Evolutionary conservation across 2,888 invertebrate species (phyloP).

Genomic region (Agrochola circellaris): DNA sequence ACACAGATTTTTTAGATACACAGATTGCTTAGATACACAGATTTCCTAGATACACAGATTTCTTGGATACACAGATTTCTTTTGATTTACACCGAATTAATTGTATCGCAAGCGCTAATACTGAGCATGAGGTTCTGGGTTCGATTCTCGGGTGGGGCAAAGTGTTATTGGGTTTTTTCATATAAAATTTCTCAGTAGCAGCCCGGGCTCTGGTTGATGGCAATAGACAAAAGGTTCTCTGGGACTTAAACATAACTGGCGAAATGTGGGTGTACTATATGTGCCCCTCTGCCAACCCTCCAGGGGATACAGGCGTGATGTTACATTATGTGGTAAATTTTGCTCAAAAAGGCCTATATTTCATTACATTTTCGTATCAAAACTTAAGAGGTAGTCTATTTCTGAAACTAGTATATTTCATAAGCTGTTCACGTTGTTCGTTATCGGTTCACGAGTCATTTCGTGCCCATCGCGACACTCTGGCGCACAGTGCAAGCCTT

Average conservation of each 20-base stretch:
- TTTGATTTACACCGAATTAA: background rate
- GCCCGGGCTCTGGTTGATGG: background rate
- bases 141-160: too few species aligned
- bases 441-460: conserved; percentile 67
- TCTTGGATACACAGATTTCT: background rate
- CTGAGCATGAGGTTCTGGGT: background rate
- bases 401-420: conserved; percentile 51
- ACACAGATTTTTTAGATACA: too few species aligned
- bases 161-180: background rate
- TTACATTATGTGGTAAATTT: background rate
- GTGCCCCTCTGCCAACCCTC: background rate
- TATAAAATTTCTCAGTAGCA: background rate
- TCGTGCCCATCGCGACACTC: conserved; percentile 62
- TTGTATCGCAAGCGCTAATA: background rate
- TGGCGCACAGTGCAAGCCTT: conserved; percentile 53
- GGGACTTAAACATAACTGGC: background rate
- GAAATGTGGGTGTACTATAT: background rate
- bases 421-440: conserved; percentile 61
- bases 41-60: too few species aligned
- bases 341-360: background rate
- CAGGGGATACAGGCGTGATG: background rate
- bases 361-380: conserved; percentile 10
- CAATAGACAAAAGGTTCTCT: background rate
- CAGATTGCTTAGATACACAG: too few species aligned
- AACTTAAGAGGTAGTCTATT: conserved; percentile 2